Evolutionary conservation across 2,797 vertebrate genomes (phyloP).

Genomic region (Sebastes steindachneri): DNA sequence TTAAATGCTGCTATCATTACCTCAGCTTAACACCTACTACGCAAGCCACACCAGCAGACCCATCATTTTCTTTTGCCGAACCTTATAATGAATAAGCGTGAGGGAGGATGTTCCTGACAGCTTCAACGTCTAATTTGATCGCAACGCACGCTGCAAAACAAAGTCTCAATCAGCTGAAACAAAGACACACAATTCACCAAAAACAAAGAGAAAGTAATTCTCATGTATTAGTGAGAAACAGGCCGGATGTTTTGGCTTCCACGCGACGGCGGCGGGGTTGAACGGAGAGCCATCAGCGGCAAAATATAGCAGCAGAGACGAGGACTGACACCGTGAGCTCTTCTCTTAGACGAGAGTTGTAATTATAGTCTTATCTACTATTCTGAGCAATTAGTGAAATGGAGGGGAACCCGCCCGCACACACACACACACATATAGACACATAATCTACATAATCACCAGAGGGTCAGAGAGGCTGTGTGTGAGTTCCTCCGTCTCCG

Average conservation of each 20-base stretch:
- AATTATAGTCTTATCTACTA: slow-evolving; percentile 72
- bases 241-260: slow-evolving; percentile 7
- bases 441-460: slow-evolving; percentile 55
- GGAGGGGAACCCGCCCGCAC: slow-evolving; percentile 33
- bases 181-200: neutral
- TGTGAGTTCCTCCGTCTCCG: slow-evolving; percentile 32
- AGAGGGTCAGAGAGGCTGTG: slow-evolving; percentile 48
- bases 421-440: neutral
- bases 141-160: neutral
- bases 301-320: slow-evolving; percentile 28
- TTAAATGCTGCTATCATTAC: neutral
- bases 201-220: slow-evolving; percentile 12
- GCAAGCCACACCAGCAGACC: neutral
- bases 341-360: slow-evolving; percentile 51
- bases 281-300: neutral
- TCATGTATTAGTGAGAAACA: neutral
- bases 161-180: slow-evolving; percentile 9
- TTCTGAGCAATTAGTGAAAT: slow-evolving; percentile 66
- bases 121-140: neutral
- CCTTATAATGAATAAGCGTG: neutral
- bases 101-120: neutral
- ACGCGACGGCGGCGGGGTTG: neutral
- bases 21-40: neutral
- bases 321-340: slow-evolving; percentile 49
- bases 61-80: neutral